These are phyloP conservation scores for Rousettus madagascariensis DNA, from an alignment of 2,797 vertebrate genomes.

Conservation along the genomic window DNA sequence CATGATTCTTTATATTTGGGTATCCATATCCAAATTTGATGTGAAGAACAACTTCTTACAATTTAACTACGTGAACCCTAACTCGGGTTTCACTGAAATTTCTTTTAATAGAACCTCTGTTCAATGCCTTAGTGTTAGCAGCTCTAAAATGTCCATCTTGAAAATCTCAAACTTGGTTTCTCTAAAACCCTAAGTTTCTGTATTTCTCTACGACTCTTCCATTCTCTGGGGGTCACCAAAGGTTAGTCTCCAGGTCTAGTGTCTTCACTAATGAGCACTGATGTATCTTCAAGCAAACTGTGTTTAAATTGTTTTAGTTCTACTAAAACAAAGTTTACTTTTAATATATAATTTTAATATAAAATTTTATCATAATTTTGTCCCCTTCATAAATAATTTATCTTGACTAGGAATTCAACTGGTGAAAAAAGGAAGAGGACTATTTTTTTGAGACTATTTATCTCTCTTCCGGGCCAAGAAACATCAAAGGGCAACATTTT, in stretches of 20 bases:
- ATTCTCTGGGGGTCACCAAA: neutral
- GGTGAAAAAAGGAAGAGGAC: neutral
- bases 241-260: neutral
- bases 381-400: neutral
- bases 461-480: neutral
- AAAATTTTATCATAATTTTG: neutral
- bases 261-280: neutral
- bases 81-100: neutral
- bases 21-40: neutral
- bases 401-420: neutral
- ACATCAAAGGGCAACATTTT: neutral
- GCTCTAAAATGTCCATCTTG: neutral
- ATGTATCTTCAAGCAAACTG: neutral
- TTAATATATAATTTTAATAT: neutral
- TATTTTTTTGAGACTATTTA: neutral
- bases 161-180: neutral
- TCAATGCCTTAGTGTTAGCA: neutral
- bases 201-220: neutral
- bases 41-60: neutral
- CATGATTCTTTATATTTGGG: neutral
- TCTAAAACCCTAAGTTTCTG: neutral
- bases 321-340: neutral
- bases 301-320: neutral
- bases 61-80: neutral
- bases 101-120: neutral